phyloP scores from a whole-genome alignment of 2,113 vertebrate species.

The Heptranchias perlo region DNA sequence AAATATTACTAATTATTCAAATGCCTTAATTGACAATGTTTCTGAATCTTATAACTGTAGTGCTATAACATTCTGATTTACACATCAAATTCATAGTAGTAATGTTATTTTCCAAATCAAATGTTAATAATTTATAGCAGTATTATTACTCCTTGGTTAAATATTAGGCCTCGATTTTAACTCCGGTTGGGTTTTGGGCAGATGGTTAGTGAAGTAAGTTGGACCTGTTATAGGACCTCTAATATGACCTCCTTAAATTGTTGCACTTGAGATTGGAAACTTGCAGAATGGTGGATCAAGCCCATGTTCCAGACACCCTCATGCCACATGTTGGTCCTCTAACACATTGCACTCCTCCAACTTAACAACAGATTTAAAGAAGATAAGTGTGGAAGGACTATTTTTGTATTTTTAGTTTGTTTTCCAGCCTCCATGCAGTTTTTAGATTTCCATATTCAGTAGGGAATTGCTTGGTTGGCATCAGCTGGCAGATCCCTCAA shows the following conservation, averaged over 20 bases:
- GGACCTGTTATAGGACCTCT: not conserved
- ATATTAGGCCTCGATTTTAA: not conserved
- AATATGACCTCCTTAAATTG: not conserved
- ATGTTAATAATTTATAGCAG: not conserved
- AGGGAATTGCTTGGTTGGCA: not conserved
- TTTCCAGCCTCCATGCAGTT: not conserved
- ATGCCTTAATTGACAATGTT: not conserved
- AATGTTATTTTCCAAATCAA: not conserved
- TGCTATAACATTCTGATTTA: not conserved
- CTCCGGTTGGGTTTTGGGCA: not conserved
- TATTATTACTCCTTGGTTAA: not conserved
- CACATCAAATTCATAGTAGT: not conserved
- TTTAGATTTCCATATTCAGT: not conserved
- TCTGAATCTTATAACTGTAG: not conserved
- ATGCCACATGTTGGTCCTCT: not conserved
- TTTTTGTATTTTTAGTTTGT: not conserved
- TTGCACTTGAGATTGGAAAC: not conserved
- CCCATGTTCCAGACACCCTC: not conserved
- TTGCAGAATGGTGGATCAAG: not conserved
- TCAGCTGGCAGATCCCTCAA: not conserved
- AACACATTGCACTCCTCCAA: not conserved
- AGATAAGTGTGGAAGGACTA: not conserved
- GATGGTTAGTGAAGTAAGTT: not conserved
- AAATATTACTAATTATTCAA: not conserved
- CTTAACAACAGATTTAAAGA: not conserved